A percentile compares a stretch with the other conserved stretches of the same genome.
Conservation (phyloP, 2,888 invertebrate genomes). For the Anodontia alba region DNA sequence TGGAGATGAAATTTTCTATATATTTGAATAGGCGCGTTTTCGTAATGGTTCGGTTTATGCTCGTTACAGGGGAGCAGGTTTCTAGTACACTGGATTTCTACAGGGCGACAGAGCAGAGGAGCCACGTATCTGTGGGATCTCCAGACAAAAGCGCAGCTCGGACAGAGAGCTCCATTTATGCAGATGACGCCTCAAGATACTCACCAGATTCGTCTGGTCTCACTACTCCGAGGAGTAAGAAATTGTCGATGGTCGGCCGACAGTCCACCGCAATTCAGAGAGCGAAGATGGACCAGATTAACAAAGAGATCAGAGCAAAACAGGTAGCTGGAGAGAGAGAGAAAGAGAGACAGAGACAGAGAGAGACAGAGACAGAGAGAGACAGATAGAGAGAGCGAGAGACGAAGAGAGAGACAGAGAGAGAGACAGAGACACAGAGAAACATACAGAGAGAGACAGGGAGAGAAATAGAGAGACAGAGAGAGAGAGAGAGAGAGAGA, state of each 20-base stretch:
- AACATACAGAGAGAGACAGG: too few species aligned
- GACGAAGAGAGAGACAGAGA: too few species aligned
- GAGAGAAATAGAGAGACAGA: too few species aligned
- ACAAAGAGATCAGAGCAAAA: constrained; percentile 57
- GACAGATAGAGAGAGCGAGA: too few species aligned
- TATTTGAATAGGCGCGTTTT: too few species aligned
- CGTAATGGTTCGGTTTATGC: too few species aligned
- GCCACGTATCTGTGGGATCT: background rate
- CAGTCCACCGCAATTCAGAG: constrained; percentile 51
- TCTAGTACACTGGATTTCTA: background rate
- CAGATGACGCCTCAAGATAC: background rate
- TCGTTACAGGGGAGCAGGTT: background rate
- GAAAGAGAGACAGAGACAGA: too few species aligned
- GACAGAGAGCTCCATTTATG: background rate
- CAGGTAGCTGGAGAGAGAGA: too few species aligned
- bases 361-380: too few species aligned
- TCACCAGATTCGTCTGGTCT: background rate
- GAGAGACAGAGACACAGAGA: too few species aligned
- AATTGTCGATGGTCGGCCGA: constrained; percentile 27
- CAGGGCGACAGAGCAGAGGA: background rate
- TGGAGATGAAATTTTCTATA: too few species aligned
- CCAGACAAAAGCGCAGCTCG: background rate
- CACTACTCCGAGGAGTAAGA: background rate
- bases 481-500: background rate
- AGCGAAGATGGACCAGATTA: constrained; percentile 49